Evolutionary conservation across 2,113 vertebrate species (phyloP).

Genomic region (Laterallus jamaicensis): DNA sequence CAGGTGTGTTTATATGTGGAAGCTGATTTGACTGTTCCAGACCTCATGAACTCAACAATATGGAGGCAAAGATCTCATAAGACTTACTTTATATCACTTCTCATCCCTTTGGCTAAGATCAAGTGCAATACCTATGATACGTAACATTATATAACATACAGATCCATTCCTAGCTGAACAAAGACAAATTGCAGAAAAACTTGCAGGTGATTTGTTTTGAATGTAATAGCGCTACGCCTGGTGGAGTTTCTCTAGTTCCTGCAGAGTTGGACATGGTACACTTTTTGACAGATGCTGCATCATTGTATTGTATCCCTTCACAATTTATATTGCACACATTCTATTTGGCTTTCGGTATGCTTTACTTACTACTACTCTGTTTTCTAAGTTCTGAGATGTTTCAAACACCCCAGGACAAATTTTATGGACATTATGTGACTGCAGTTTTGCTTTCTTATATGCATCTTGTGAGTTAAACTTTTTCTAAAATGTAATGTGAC

Average conservation of each 20-base stretch:
- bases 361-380: neutral
- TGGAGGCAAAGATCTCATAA: neutral
- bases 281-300: neutral
- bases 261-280: neutral
- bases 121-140: no score
- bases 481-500: neutral
- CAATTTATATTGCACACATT: neutral
- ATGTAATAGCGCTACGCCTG: neutral
- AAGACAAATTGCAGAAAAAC: neutral
- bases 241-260: neutral
- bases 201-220: neutral
- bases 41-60: fast-evolving
- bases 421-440: neutral
- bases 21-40: neutral
- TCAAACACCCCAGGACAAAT: neutral
- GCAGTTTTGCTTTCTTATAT: neutral
- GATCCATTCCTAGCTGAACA: neutral
- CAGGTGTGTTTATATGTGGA: neutral
- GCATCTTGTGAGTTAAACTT: neutral
- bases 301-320: neutral
- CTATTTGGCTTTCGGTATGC: neutral
- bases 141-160: neutral
- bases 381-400: neutral
- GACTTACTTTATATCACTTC: no score
- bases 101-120: no score